Evolutionary conservation across 37 sponge, comb jelly and placozoan genomes (phyloP), one percentile per base, ranked within the genome.

Genomic region (Mnemiopsis leidyi): DNA sequence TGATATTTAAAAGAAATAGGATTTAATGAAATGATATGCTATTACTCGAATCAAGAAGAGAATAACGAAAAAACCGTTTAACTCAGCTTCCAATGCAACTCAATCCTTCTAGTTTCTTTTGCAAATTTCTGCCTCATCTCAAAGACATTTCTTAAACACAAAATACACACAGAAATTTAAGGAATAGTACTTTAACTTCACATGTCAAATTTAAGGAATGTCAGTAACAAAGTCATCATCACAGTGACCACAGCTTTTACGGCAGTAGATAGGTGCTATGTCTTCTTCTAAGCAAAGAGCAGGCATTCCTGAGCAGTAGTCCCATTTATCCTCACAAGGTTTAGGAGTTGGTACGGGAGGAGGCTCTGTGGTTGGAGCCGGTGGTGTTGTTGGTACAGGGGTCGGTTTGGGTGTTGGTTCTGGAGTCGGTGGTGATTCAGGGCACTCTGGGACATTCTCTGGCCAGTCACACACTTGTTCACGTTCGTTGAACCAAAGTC

Each of bases 381-480:
- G 25, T 7, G 30, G 2, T 3, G 75, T 5, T 3, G 75, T 18
- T 5, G 75, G 75, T 7, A 5, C n/a, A 5, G 75, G 75, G 7
- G 75, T 71, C 61, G 61, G 61, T 48, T 48, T 13, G 5, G 61
- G 61, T 5, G 61, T 48, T 23, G 75, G 75, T n/a, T n/a, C 75
- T 71, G 30, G 75, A 7, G 75, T 71, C 26, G 75, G 75, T 29
- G 75, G 75, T 13, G 25, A n/a, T 3, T 29, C 26, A 18, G 75
- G 75, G n/a, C 75, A 71, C 20, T 71, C 75, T 5, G 75, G 75
- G 5, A 71, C 75, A 71, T 71, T 71, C n/a, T 71, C 75, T 29
- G 75, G 75, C 75, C 75, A 71, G 75, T 71, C 75, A 71, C 75
- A 71, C 5, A 71, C 75, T 71, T 71, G 75, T 18, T 71, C 75